Conservation (phyloP, 2,113 vertebrate genomes). For the Papio anubis region DNA sequence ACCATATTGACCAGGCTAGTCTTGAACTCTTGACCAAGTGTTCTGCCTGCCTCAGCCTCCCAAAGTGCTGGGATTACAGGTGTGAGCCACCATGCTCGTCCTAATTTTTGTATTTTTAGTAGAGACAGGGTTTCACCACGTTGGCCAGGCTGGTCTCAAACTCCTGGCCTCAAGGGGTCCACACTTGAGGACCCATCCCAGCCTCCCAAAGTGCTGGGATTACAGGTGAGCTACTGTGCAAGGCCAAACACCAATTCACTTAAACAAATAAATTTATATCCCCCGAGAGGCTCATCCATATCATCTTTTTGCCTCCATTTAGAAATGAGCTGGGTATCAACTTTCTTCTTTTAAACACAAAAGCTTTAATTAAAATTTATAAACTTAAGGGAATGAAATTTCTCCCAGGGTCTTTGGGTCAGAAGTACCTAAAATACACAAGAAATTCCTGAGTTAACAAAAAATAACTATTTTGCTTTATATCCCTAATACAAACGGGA, state of each 20-base stretch:
- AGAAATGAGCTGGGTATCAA: background rate
- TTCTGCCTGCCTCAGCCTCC: too few relatives aligned
- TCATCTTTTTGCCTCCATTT: background rate
- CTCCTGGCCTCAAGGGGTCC: too few relatives aligned
- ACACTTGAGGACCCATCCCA: too few relatives aligned
- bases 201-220: too few relatives aligned
- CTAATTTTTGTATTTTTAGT: too few relatives aligned
- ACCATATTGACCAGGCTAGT: too few relatives aligned
- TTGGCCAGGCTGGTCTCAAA: too few relatives aligned
- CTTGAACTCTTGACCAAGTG: too few relatives aligned
- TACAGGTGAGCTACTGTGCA: too few relatives aligned
- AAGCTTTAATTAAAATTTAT: slow-evolving; percentile 12
- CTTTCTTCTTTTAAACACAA: background rate
- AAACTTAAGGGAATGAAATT: slow-evolving; percentile 7
- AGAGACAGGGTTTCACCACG: too few relatives aligned
- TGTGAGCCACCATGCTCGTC: too few relatives aligned
- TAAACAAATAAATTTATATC: background rate
- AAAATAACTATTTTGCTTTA: background rate
- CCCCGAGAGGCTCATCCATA: background rate
- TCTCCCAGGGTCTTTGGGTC: background rate
- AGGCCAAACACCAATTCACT: background rate
- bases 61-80: too few relatives aligned
- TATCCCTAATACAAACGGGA: background rate
- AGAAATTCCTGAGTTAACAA: background rate
- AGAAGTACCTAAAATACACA: background rate